phyloP scores from a whole-genome alignment of 2,888 invertebrate species.

The Cosmia pyralina region DNA sequence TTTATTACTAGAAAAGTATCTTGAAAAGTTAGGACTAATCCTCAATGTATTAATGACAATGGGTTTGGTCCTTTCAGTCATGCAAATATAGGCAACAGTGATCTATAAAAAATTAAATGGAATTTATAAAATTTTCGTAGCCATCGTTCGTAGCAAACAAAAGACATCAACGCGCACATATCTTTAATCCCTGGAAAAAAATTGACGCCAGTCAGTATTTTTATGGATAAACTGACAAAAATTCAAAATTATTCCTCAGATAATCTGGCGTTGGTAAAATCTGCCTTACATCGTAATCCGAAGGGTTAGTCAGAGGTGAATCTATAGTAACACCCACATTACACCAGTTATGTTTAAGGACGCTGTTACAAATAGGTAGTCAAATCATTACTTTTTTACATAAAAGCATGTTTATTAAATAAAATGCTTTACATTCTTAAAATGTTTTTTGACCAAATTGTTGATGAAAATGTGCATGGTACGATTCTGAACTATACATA shows the following conservation, averaged over 20 bases:
- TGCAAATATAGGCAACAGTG: not conserved
- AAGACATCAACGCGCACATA: conserved; percentile 27
- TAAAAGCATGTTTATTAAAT: too few relatives aligned
- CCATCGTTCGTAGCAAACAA: not conserved
- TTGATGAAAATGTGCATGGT: too few relatives aligned
- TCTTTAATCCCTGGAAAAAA: not conserved
- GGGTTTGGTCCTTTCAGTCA: not conserved
- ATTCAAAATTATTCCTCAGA: not conserved
- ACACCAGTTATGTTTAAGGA: not conserved
- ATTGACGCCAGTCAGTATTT: not conserved
- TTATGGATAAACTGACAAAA: not conserved
- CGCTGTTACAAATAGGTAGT: too few relatives aligned
- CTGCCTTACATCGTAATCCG: not conserved
- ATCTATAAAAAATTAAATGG: not conserved
- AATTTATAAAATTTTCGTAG: not conserved
- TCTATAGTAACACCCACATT: not conserved
- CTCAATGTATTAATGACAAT: not conserved
- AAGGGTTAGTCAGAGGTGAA: too few relatives aligned
- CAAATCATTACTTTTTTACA: too few relatives aligned
- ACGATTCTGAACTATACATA: too few relatives aligned
- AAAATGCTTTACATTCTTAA: too few relatives aligned
- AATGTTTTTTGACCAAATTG: too few relatives aligned
- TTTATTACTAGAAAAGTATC: not conserved
- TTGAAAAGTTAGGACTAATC: not conserved
- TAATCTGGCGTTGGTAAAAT: not conserved